Conservation (phyloP, 2,888 invertebrate species). For the Drosophila mimica region DNA sequence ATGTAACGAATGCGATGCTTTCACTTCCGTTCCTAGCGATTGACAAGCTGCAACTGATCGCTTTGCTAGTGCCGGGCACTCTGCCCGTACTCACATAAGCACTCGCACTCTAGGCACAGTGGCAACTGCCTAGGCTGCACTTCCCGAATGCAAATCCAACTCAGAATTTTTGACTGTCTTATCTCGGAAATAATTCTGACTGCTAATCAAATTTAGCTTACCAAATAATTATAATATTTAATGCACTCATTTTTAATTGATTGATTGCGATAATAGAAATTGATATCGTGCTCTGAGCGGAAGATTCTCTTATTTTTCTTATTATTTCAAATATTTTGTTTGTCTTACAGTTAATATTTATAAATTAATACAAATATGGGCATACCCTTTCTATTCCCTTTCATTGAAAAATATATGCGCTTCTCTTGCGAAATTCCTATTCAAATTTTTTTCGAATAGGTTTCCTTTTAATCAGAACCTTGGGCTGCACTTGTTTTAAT, state of each 20-base stretch:
- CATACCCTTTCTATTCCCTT: not conserved
- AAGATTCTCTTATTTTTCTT: not conserved
- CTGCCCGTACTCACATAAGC: conserved; percentile 13
- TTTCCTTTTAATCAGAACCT: no score
- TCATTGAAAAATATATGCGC: not conserved
- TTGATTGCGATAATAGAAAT: not conserved
- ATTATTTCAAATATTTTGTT: not conserved
- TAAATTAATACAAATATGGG: not conserved
- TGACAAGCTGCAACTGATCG: conserved; percentile 59
- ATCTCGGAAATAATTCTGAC: not conserved
- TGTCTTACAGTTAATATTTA: not conserved
- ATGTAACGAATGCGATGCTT: not conserved
- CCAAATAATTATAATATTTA: no score
- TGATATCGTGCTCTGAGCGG: not conserved
- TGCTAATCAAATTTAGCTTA: not conserved
- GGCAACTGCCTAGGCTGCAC: not conserved
- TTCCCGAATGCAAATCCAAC: not conserved
- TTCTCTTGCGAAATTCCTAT: not conserved
- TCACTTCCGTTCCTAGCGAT: conserved; percentile 61
- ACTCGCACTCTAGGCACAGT: conserved; percentile 27
- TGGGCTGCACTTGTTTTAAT: not conserved
- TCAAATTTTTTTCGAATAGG: not conserved
- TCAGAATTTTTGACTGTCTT: not conserved
- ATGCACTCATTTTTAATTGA: not conserved
- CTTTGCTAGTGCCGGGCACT: conserved; percentile 29